These are phyloP conservation scores for Gymnorhina tibicen DNA, from an alignment of 2,113 vertebrate genomes.

Conservation along the genomic window DNA sequence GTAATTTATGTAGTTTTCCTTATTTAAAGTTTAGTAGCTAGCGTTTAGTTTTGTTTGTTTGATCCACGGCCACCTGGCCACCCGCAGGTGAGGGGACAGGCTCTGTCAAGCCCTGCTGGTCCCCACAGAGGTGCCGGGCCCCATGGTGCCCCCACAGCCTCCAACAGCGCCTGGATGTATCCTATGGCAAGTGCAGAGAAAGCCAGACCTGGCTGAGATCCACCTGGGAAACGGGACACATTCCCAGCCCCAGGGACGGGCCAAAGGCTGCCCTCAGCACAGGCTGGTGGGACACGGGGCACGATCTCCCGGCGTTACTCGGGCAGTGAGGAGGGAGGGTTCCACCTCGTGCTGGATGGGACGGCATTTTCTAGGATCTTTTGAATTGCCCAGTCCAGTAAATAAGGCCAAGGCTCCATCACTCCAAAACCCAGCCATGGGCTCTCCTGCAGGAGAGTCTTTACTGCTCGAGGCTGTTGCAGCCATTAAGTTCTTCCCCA, in stretches of 20 bases:
- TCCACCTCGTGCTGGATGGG: accelerated
- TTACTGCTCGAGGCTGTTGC: neutral
- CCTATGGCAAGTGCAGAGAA: neutral
- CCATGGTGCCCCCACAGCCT: neutral
- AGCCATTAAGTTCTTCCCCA: neutral
- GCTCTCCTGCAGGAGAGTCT: neutral
- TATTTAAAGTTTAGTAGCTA: neutral
- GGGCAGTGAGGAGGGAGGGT: neutral
- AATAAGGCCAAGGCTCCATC: neutral
- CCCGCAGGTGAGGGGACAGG: neutral
- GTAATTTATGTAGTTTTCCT: neutral
- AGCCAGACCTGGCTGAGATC: neutral
- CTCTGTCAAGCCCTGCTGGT: too few species aligned
- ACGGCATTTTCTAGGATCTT: neutral
- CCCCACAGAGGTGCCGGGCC: neutral
- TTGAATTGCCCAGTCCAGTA: neutral
- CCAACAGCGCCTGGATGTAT: neutral
- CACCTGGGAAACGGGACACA: accelerated
- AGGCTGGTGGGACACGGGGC: accelerated
- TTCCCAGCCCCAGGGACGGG: neutral
- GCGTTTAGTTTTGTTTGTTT: neutral
- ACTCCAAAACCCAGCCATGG: neutral
- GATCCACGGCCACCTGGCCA: too few species aligned
- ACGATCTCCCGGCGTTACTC: accelerated
- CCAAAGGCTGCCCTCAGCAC: too few species aligned